Percentiles rank a stretch among this genome's conserved stretches.
Conservation (phyloP, 2,113 vertebrate genomes). For the Colistium nudipinnis region DNA sequence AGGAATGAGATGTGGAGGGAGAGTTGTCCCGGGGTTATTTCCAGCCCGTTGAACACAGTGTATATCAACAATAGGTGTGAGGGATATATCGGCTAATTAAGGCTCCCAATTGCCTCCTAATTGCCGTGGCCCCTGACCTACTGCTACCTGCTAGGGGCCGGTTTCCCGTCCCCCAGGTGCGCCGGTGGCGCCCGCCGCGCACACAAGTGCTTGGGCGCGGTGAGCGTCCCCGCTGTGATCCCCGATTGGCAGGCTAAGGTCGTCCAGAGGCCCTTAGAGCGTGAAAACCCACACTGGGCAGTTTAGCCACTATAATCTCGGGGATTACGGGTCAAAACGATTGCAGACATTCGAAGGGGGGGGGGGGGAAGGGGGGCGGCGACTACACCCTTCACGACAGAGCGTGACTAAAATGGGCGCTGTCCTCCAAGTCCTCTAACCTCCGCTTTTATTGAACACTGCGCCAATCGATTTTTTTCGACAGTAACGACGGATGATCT, state of each 20-base stretch:
- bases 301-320: conserved; percentile 76
- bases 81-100: conserved; percentile 75
- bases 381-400: conserved; percentile 15
- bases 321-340: conserved; percentile 76
- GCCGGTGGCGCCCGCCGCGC: conserved; percentile 25
- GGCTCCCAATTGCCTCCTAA: conserved; percentile 71
- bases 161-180: conserved; percentile 63
- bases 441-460: too few species aligned
- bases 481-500: too few species aligned
- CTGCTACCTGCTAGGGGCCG: conserved; percentile 60
- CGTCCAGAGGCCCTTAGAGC: conserved; percentile 71
- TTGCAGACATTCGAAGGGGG: conserved; percentile 66
- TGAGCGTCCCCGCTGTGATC: conserved; percentile 69
- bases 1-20: conserved; percentile 48
- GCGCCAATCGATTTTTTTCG: too few species aligned
- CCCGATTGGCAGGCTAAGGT: conserved; percentile 77
- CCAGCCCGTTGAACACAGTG: conserved; percentile 31
- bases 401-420: conserved; percentile 38
- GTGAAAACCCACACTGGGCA: conserved; percentile 72
- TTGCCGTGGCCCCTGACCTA: conserved; percentile 64
- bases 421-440: conserved; percentile 8
- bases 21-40: conserved; percentile 65
- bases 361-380: conserved; percentile 8
- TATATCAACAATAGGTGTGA: conserved; percentile 63
- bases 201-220: conserved; percentile 31